phyloP scores from a whole-genome alignment of 2,888 invertebrate genomes.

The Scelioninae gen. 1 region DNA sequence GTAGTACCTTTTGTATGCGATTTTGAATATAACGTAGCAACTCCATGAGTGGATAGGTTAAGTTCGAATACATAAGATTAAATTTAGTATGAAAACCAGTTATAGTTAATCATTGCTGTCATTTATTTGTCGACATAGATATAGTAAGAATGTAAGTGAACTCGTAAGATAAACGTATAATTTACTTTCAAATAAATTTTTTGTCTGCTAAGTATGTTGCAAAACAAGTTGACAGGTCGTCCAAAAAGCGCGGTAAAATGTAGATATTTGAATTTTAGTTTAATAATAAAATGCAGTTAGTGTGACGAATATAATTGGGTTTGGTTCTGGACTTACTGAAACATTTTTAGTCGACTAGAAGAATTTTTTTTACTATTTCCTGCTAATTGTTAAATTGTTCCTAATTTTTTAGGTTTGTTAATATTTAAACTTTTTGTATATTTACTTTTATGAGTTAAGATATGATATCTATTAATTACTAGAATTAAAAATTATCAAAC shows the following conservation, averaged over 20 bases:
- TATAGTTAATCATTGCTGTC: not conserved
- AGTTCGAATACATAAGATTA: constrained; percentile 9
- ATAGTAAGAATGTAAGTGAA: not conserved
- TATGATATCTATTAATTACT: too few species aligned
- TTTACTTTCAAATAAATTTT: constrained; percentile 13
- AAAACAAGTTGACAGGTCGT: not conserved
- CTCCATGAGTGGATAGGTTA: constrained; percentile 5
- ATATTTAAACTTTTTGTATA: too few species aligned
- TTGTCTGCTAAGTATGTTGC: not conserved
- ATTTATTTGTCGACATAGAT: constrained; percentile 4
- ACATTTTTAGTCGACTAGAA: too few species aligned
- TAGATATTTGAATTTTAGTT: not conserved
- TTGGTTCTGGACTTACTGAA: too few species aligned
- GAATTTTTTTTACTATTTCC: too few species aligned
- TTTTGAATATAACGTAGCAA: too few species aligned
- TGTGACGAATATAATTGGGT: too few species aligned
- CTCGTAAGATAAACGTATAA: not conserved
- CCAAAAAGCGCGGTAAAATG: not conserved
- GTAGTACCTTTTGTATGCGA: too few species aligned
- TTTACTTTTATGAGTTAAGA: too few species aligned
- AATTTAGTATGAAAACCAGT: not conserved
- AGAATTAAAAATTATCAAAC: too few species aligned
- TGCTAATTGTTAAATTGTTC: too few species aligned
- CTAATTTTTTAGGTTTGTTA: too few species aligned
- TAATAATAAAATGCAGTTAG: not conserved